Evolutionary conservation across 1,140 invertebrate genomes (phyloP).

Genomic region (Drosophila kikkawai): DNA sequence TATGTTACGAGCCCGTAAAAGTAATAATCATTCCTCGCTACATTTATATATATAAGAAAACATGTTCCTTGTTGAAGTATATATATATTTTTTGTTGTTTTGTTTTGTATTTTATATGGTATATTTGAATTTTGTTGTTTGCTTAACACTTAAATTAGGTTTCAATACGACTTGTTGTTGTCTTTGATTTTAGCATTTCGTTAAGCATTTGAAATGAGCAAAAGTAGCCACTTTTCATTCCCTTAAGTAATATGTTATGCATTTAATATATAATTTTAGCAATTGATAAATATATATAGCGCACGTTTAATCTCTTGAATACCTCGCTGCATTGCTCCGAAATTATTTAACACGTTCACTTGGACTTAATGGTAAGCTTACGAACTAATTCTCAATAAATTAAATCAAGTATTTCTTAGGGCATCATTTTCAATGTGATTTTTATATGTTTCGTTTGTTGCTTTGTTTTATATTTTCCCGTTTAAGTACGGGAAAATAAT

Average conservation of each 20-base stretch:
- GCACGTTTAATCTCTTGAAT: conserved; percentile 35
- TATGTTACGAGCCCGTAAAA: conserved; percentile 77
- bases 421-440: conserved; percentile 51
- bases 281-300: conserved; percentile 71
- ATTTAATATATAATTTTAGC: conserved; percentile 49
- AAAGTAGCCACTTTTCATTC: conserved; percentile 52
- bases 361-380: conserved; percentile 59
- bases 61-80: conserved; percentile 34
- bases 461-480: conserved; percentile 61
- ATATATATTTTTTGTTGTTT: conserved; percentile 47
- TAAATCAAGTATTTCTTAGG: conserved; percentile 48
- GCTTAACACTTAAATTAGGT: conserved; percentile 72
- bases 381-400: conserved; percentile 49
- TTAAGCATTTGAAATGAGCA: conserved; percentile 65
- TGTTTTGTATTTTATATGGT: conserved; percentile 31
- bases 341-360: conserved; percentile 63
- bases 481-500: conserved; percentile 61
- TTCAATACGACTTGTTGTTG: conserved; percentile 48
- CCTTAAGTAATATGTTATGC: conserved; percentile 52
- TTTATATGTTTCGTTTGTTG: conserved; percentile 40
- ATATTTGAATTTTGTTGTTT: conserved; percentile 43
- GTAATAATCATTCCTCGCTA: conserved; percentile 45
- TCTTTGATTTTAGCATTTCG: conserved; percentile 55
- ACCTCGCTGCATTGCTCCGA: conserved; percentile 56
- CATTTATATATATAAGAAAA: conserved; percentile 53